A percentile compares a stretch with the other conserved stretches of the same genome.
Evolutionary conservation across 2,113 vertebrate genomes (phyloP).

Genomic region (Oreochromis tanganicae): DNA sequence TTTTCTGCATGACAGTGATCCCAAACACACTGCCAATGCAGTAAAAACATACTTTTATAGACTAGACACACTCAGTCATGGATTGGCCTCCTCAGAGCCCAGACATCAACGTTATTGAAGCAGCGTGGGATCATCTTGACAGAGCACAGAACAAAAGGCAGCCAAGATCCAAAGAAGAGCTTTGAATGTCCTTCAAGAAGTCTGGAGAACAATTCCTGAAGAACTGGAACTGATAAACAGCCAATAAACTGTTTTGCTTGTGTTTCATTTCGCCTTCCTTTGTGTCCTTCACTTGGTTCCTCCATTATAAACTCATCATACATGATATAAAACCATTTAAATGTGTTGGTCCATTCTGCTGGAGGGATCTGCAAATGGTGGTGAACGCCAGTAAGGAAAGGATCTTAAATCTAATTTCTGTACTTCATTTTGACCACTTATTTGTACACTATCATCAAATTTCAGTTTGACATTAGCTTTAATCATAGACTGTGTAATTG

Average conservation of each 20-base stretch:
- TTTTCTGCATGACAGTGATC: not conserved
- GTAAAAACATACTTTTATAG: not conserved
- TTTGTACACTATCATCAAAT: not conserved
- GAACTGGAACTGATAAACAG: not conserved
- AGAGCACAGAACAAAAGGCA: not conserved
- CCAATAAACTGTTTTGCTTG: not conserved
- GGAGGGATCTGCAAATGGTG: not conserved
- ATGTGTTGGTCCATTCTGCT: not conserved
- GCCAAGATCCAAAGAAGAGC: not conserved
- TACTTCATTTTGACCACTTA: not conserved
- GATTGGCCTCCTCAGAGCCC: not conserved
- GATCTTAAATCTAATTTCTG: not conserved
- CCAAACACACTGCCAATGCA: not conserved
- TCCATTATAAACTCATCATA: not conserved
- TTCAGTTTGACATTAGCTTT: not conserved
- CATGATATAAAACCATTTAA: not conserved
- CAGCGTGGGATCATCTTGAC: not conserved
- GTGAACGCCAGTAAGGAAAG: not conserved
- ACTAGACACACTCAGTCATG: not conserved
- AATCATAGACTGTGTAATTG: not conserved
- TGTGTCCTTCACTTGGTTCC: not conserved
- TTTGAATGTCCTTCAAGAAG: not conserved
- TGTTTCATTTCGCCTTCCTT: not conserved
- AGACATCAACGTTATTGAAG: not conserved
- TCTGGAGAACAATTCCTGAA: not conserved